Evolutionary conservation across 92 coral and sea anemone species (phyloP), one percentile per base, ranked within the genome.

Genomic region (Siderastrea siderea): DNA sequence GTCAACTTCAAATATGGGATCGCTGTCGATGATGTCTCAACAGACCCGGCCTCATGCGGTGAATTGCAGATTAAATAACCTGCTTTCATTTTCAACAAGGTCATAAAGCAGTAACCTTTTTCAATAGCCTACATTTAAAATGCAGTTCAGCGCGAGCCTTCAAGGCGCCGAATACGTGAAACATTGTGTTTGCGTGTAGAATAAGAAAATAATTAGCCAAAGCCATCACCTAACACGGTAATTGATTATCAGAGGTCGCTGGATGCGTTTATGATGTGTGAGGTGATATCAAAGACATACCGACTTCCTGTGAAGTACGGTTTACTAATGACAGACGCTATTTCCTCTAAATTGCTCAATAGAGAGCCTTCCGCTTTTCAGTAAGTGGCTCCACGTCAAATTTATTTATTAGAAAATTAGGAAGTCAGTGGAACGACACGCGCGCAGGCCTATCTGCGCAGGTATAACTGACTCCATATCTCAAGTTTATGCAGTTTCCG

Each of bases 291-390:
- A 49, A 67, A 65, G 85, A 58, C 3, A 47, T 38, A 8, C 93
- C 93, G 84, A 90, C 88, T 90, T 90, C 93, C 91, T 80, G 91
- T 80, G 68, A 90, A 73, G 63, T 86, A 81, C 66, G 74, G 90
- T 78, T 68, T 64, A 83, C 68, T 75, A 80, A 79, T 74, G 91
- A 86, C 68, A 86, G 84, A 76, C 66, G 57, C 84, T 84, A 80
- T 85, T 79, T 79, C 87, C 87, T 88, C 67, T 26, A 72, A 82
- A 70, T 57, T 82, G 68, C 47, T 71, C 70, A 84, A 84, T 84
- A 63, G 87, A 16, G 50, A 47, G 54, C 38, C 59, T 84, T 84
- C 87, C 87, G 79, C 79, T 83, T 45, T 38, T 58, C 50, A 7
- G 15, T 53, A 45, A 81, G 87, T 73, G 71, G 69, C 48, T 45